phyloP scores from a whole-genome alignment of 2,797 vertebrate genomes.

The Silurus lanzhouensis region DNA sequence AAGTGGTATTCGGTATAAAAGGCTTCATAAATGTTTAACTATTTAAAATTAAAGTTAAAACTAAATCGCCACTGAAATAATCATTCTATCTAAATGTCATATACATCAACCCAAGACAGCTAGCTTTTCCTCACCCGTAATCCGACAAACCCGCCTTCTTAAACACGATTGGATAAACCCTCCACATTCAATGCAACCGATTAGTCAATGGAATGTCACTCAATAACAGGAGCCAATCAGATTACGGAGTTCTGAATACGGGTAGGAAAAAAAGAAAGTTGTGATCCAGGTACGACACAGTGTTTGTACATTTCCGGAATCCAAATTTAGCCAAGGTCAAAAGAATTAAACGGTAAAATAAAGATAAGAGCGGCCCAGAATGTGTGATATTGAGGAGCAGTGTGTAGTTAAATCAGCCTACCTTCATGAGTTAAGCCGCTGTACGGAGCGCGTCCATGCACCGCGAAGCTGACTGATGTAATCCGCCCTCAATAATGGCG shows the following conservation, averaged over 20 bases:
- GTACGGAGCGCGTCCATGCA: not conserved
- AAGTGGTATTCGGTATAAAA: not conserved
- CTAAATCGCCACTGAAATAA: not conserved
- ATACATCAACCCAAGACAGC: not conserved
- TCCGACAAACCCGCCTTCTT: slow-evolving; percentile 8
- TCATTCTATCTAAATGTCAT: not conserved
- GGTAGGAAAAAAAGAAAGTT: not conserved
- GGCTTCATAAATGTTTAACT: not conserved
- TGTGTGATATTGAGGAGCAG: not conserved
- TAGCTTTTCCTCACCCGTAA: slow-evolving; percentile 2
- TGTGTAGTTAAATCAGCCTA: not conserved
- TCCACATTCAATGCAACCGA: not conserved
- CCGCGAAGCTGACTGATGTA: slow-evolving; percentile 17
- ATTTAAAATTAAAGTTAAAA: not conserved
- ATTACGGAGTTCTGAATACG: not conserved
- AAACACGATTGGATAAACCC: not conserved
- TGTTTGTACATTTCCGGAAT: slow-evolving; percentile 3
- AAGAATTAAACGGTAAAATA: not conserved
- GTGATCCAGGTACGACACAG: not conserved
- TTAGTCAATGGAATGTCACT: not conserved
- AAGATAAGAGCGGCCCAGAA: not conserved
- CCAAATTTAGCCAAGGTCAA: slow-evolving; percentile 38
- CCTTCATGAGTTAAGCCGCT: slow-evolving; percentile 25
- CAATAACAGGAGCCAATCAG: not conserved
- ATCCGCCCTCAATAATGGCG: slow-evolving; percentile 32